phyloP scores from a whole-genome alignment of 2,888 invertebrate genomes.

The Mycalesis mineus region DNA sequence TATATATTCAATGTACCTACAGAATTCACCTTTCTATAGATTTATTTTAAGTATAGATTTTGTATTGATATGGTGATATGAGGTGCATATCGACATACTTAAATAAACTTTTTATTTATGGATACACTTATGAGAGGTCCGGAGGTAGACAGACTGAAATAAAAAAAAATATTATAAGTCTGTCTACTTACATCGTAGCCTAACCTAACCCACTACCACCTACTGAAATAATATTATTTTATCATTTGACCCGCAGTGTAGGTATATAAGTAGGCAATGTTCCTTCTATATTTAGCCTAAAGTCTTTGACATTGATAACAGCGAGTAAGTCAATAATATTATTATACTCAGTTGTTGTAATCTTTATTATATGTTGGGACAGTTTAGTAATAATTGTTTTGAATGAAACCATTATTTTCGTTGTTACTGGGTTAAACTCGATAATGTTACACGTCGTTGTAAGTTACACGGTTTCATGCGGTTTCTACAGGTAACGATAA shows the following conservation, averaged over 20 bases:
- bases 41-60: too few relatives aligned
- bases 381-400: constrained; percentile 3
- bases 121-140: too few relatives aligned
- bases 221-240: background rate
- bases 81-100: too few relatives aligned
- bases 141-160: too few relatives aligned
- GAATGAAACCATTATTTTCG: background rate
- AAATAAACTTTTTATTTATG: too few relatives aligned
- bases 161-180: background rate
- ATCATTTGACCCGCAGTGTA: background rate
- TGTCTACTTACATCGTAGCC: background rate
- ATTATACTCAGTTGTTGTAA: constrained; percentile 19
- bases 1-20: too few relatives aligned
- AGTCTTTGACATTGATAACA: constrained; percentile 17
- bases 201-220: background rate
- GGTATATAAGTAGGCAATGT: background rate
- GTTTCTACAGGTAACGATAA: background rate
- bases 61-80: too few relatives aligned
- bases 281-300: constrained; percentile 21
- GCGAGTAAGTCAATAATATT: constrained; percentile 12
- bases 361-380: constrained; percentile 15
- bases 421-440: constrained; percentile 27
- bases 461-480: background rate
- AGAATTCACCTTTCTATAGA: too few relatives aligned
- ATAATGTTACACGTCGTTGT: constrained; percentile 13